phyloP scores from a whole-genome alignment of 2,113 vertebrate species.

The Hippocampus abdominalis region DNA sequence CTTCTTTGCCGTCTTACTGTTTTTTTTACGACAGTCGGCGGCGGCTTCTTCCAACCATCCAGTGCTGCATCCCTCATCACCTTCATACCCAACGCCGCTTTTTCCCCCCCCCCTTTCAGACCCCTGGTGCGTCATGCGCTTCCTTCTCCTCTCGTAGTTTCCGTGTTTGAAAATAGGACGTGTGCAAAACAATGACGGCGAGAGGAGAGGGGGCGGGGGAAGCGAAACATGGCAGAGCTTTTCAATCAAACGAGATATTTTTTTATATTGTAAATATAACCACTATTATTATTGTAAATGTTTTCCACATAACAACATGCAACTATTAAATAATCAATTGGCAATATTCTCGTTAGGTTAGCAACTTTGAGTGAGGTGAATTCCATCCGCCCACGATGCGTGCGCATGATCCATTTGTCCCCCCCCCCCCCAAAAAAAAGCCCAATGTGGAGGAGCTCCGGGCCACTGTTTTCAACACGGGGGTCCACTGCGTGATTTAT shows the following conservation, averaged over 20 bases:
- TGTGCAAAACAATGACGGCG: neutral
- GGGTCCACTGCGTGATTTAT: neutral
- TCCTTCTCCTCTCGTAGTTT: constrained; percentile 68
- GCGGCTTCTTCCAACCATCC: constrained; percentile 42
- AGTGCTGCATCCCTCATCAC: constrained; percentile 50
- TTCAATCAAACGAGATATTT: constrained; percentile 25
- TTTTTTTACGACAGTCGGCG: constrained; percentile 81
- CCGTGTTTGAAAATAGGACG: constrained; percentile 21
- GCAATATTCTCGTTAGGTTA: neutral
- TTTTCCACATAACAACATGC: no score
- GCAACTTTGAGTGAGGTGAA: neutral
- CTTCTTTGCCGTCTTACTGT: constrained; percentile 43
- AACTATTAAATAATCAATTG: neutral
- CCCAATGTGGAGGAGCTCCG: neutral
- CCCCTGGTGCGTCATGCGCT: constrained; percentile 45
- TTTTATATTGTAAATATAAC: neutral
- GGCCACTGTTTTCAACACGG: neutral
- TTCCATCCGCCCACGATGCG: neutral
- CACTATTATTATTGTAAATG: neutral
- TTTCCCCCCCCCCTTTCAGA: constrained; percentile 27
- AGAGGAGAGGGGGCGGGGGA: constrained; percentile 12
- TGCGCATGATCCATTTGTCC: neutral
- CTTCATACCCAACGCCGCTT: constrained; percentile 48
- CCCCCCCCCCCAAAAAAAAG: neutral
- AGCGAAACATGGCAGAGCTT: constrained; percentile 4